These are phyloP conservation scores for Exocentrus adspersus DNA, from an alignment of 2,888 invertebrate genomes.

Conservation along the genomic window DNA sequence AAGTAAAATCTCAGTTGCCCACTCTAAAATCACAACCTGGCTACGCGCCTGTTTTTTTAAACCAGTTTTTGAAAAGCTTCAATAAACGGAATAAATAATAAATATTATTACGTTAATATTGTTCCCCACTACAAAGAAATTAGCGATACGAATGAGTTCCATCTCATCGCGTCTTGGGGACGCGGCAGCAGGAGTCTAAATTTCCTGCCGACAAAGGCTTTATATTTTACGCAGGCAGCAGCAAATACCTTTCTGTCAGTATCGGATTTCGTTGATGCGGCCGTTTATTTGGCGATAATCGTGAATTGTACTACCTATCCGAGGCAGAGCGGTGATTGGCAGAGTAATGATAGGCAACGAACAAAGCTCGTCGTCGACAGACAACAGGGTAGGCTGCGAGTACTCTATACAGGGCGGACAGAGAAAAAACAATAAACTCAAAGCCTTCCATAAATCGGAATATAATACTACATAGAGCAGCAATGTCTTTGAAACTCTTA, in stretches of 20 bases:
- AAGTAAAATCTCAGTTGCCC: too few relatives aligned
- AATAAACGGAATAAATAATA: too few relatives aligned
- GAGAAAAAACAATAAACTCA: not conserved
- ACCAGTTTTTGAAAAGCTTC: too few relatives aligned
- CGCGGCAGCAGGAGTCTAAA: not conserved
- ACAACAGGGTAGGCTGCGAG: constrained; percentile 58
- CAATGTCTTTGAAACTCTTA: too few relatives aligned
- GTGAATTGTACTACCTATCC: constrained; percentile 33
- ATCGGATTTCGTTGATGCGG: constrained; percentile 39
- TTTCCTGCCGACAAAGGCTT: constrained; percentile 8
- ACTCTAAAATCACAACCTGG: too few relatives aligned
- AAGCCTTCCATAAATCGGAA: too few relatives aligned
- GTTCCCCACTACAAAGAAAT: too few relatives aligned
- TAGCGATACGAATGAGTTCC: not conserved
- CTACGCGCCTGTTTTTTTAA: too few relatives aligned
- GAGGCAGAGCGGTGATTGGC: constrained; percentile 56
- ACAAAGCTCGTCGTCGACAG: constrained; percentile 61
- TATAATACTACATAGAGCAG: too few relatives aligned
- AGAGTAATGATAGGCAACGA: constrained; percentile 62
- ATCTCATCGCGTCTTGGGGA: not conserved
- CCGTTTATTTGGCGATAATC: constrained; percentile 44
- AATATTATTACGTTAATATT: too few relatives aligned
- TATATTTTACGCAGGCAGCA: constrained; percentile 22
- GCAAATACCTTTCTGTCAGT: constrained; percentile 36
- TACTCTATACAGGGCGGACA: constrained; percentile 33